Conservation (phyloP, 2,113 vertebrate genomes). For the Sminthopsis crassicaudata region DNA sequence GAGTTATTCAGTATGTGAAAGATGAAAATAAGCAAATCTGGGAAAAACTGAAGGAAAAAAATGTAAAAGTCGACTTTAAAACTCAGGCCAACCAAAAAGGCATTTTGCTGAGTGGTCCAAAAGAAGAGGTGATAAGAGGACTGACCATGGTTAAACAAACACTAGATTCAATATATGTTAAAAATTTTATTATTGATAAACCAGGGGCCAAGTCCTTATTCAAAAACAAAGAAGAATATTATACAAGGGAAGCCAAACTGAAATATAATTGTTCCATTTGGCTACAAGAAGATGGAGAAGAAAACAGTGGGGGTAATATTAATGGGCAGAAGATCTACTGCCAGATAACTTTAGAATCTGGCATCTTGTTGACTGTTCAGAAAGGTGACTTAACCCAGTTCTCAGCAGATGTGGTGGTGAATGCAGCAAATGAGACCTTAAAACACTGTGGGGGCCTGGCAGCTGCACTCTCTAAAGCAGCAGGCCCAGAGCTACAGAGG, state of each 20-base stretch:
- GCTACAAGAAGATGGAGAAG: constrained; percentile 75
- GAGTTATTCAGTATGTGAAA: constrained; percentile 83
- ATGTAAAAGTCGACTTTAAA: constrained; percentile 78
- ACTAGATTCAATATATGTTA: constrained; percentile 75
- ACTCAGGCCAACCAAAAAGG: constrained; percentile 49
- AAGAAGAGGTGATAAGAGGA: constrained; percentile 74
- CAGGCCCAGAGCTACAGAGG: constrained; percentile 86
- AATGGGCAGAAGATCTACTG: constrained; percentile 52
- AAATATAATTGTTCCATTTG: constrained; percentile 84
- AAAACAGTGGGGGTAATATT: rapidly evolving
- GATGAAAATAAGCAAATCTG: constrained; percentile 57
- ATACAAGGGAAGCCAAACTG: constrained; percentile 52
- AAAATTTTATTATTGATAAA: constrained; percentile 76
- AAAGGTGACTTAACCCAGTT: constrained; percentile 85
- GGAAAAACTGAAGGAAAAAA: constrained; percentile 69
- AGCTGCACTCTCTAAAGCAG: constrained; percentile 80
- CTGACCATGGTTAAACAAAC: constrained; percentile 59
- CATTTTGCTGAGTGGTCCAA: constrained; percentile 86
- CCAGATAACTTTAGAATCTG: constrained; percentile 71
- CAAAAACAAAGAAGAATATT: constrained; percentile 74
- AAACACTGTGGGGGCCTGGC: constrained; percentile 82
- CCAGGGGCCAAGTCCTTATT: constrained; percentile 88
- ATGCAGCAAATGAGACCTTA: constrained; percentile 81
- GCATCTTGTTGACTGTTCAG: constrained; percentile 83
- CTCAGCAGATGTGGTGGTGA: constrained; percentile 86